These are phyloP conservation scores for Piaya cayana DNA, from an alignment of 2,113 vertebrate genomes.

Conservation along the genomic window DNA sequence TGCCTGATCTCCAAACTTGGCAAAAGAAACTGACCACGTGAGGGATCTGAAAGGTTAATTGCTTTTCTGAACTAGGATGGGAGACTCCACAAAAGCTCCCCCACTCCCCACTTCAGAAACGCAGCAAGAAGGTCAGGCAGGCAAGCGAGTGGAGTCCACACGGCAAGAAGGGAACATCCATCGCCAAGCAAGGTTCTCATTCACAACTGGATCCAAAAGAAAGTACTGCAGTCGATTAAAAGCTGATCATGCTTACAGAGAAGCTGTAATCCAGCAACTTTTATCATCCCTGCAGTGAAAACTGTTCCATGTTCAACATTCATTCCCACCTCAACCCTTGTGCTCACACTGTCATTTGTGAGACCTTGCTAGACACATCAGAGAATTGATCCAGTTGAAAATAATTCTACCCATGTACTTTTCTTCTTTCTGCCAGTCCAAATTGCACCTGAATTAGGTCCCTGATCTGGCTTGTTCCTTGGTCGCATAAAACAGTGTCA, in stretches of 20 bases:
- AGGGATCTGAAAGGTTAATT: not conserved
- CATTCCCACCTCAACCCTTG: not conserved
- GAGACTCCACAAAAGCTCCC: not conserved
- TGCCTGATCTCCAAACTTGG: not conserved
- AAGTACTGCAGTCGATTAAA: not conserved
- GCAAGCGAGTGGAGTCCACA: not conserved
- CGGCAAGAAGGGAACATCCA: not conserved
- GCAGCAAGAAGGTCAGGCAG: fast-evolving
- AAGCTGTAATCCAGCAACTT: not conserved
- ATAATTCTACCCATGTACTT: not conserved
- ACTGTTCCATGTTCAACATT: not conserved
- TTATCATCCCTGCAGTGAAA: not conserved
- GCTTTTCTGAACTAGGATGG: not conserved
- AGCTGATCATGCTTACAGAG: not conserved
- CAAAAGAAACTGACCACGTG: not conserved
- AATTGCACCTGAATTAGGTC: not conserved
- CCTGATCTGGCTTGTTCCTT: not conserved
- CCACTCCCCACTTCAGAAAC: fast-evolving
- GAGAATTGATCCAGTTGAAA: not conserved
- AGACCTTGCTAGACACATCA: not conserved
- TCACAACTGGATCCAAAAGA: not conserved
- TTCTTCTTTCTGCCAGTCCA: not conserved
- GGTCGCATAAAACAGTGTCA: not conserved
- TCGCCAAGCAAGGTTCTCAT: not conserved
- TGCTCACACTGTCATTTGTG: not conserved